These are phyloP conservation scores for Euleptes europaea DNA, from an alignment of 2,113 vertebrate species.

Conservation along the genomic window DNA sequence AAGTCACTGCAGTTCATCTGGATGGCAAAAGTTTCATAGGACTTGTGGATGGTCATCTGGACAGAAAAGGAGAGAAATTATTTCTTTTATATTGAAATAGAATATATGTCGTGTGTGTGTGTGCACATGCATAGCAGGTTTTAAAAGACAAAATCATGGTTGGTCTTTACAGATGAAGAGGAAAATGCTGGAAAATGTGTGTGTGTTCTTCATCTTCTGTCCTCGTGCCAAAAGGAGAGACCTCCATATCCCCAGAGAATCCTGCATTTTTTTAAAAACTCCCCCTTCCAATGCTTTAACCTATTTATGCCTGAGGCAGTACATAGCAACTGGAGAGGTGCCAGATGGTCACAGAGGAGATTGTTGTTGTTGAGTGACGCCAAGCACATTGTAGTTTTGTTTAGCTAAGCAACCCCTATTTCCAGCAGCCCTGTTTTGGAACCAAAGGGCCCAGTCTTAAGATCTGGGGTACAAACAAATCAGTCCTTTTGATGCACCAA, in stretches of 20 bases:
- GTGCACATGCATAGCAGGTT: neutral
- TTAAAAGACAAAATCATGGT: neutral
- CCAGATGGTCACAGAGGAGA: constrained; percentile 61
- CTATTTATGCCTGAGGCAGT: constrained; percentile 58
- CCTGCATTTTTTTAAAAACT: constrained; percentile 58
- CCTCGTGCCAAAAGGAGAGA: constrained; percentile 62
- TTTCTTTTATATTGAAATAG: neutral
- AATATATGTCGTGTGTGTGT: neutral
- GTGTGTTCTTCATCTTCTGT: constrained; percentile 57
- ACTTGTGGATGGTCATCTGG: constrained; percentile 41
- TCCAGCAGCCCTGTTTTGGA: neutral
- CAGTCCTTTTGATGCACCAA: neutral
- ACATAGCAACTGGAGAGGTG: constrained; percentile 55
- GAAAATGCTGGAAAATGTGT: constrained; percentile 67
- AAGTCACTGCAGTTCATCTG: neutral
- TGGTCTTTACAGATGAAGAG: constrained; percentile 56
- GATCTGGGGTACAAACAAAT: neutral
- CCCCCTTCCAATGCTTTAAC: constrained; percentile 67
- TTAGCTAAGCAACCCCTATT: neutral
- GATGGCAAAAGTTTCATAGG: neutral
- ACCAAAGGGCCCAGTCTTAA: neutral
- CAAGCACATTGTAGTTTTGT: constrained; percentile 34
- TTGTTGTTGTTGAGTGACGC: neutral
- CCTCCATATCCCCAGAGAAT: constrained; percentile 64
- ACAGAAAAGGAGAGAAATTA: neutral